Conservation (phyloP, 2,113 vertebrate genomes). For the Todiramphus chloris region DNA sequence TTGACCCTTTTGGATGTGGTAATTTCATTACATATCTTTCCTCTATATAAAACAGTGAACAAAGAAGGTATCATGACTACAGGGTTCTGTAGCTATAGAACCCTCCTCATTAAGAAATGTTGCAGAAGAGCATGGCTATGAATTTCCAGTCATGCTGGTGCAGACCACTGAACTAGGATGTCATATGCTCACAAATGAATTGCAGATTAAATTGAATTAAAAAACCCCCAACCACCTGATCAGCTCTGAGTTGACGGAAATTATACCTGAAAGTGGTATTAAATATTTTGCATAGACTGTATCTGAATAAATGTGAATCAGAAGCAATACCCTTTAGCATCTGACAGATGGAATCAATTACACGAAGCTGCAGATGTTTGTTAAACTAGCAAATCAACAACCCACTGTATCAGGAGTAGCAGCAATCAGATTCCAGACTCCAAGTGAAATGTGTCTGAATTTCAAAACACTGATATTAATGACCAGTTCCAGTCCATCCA, state of each 20-base stretch:
- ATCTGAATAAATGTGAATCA: constrained; percentile 15
- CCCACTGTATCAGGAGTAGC: not conserved
- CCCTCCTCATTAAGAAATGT: not conserved
- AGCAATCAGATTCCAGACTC: not conserved
- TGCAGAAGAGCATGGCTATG: not conserved
- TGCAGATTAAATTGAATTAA: constrained; percentile 24
- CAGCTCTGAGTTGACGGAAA: constrained; percentile 27
- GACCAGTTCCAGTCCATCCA: not conserved
- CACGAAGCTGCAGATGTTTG: not conserved
- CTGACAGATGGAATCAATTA: constrained; percentile 26
- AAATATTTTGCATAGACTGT: constrained; percentile 10
- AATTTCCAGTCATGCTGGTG: not conserved
- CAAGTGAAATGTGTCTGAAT: constrained; percentile 32
- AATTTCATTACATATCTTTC: not conserved
- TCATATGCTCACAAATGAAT: constrained; percentile 6
- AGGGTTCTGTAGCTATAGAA: not conserved
- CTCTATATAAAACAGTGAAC: not conserved
- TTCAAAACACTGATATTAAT: not conserved
- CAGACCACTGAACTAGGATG: not conserved
- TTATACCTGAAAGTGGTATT: constrained; percentile 14
- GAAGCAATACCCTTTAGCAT: constrained; percentile 12
- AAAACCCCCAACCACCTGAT: not conserved
- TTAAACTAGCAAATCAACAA: constrained; percentile 17
- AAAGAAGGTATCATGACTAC: not conserved
- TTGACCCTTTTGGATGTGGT: not conserved